Percentiles rank a stretch among this genome's conserved stretches.
These are phyloP conservation scores for Ophioninae sp. DNA, from an alignment of 2,888 invertebrate species.

Conservation along the genomic window DNA sequence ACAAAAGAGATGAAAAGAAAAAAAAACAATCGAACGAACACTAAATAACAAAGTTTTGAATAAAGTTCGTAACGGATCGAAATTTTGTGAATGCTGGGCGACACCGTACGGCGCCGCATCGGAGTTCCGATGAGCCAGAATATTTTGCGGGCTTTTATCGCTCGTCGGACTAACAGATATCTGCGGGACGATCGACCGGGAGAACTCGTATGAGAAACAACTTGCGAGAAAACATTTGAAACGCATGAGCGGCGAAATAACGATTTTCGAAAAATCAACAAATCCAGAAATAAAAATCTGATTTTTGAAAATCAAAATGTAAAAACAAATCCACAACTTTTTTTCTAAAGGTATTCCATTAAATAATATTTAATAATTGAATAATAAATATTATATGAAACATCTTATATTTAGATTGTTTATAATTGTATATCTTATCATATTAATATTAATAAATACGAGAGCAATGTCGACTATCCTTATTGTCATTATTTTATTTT, in stretches of 20 bases:
- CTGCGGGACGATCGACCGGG: slow-evolving; percentile 58
- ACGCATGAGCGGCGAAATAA: background rate
- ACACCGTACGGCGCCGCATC: slow-evolving; percentile 65
- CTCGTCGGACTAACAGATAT: slow-evolving; percentile 66
- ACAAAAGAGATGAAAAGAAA: no score
- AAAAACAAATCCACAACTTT: background rate
- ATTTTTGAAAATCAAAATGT: background rate
- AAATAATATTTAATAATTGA: no score
- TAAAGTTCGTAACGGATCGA: background rate
- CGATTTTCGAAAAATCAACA: background rate
- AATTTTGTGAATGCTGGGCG: slow-evolving; percentile 62
- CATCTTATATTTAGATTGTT: no score
- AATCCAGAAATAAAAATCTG: background rate
- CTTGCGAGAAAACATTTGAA: no score
- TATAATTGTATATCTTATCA: no score
- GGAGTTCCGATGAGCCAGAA: slow-evolving; percentile 33
- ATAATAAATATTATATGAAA: no score
- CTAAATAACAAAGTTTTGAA: slow-evolving; percentile 6
- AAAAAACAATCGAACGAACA: background rate
- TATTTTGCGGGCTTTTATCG: slow-evolving; percentile 59
- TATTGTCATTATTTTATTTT: no score
- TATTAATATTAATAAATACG: no score
- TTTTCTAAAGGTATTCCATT: no score
- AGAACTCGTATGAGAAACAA: background rate
- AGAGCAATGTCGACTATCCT: no score